phyloP scores from a whole-genome alignment of 2,797 vertebrate species.

The Bradypus variegatus region DNA sequence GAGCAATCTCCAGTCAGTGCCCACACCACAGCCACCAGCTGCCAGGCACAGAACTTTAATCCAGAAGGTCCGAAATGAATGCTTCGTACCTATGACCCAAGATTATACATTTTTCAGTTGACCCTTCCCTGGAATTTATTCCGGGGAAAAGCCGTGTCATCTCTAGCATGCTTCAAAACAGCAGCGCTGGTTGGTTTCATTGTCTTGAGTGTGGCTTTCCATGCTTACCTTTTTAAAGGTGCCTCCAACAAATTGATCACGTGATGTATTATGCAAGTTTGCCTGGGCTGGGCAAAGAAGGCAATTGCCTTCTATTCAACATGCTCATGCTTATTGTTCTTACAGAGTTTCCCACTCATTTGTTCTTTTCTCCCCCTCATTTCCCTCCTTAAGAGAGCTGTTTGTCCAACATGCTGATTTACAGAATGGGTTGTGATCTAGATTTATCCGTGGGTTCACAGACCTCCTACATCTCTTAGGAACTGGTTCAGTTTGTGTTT shows the following conservation, averaged over 20 bases:
- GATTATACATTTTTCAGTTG: background rate
- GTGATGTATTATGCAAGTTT: background rate
- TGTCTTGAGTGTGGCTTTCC: background rate
- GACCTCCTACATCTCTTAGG: rapidly evolving
- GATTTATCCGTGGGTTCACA: background rate
- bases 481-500: rapidly evolving
- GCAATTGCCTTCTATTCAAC: background rate
- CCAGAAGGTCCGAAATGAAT: background rate
- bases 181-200: background rate
- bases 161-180: background rate
- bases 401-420: background rate
- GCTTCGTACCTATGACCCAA: background rate
- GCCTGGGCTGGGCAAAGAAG: background rate
- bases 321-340: rapidly evolving
- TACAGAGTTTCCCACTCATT: background rate
- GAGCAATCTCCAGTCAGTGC: rapidly evolving
- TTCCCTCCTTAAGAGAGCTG: background rate
- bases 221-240: background rate
- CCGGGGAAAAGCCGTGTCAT: background rate
- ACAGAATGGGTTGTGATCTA: background rate
- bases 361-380: background rate
- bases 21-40: rapidly evolving
- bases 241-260: background rate
- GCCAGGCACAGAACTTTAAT: background rate
- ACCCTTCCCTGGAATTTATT: background rate